Percentiles rank a stretch among this genome's conserved stretches.
These are phyloP conservation scores for Coranthus polyacanthus DNA, from an alignment of 2,797 vertebrate species.

Conservation along the genomic window DNA sequence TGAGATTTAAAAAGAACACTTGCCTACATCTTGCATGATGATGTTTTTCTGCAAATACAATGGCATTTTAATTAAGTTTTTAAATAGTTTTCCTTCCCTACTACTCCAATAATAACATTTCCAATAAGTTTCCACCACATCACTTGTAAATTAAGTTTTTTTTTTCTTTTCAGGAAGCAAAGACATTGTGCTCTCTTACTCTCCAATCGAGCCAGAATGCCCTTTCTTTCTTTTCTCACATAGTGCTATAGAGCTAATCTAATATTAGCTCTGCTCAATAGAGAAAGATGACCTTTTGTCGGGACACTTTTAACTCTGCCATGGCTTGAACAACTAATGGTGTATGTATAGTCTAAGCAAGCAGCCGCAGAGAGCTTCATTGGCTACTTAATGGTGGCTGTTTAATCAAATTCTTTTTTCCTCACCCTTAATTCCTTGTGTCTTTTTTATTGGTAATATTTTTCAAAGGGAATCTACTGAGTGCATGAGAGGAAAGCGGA, in stretches of 20 bases:
- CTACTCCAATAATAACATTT: not conserved
- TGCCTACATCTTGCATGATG: not conserved
- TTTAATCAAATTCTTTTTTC: conserved; percentile 61
- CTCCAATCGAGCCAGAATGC: conserved; percentile 29
- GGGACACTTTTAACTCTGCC: conserved; percentile 63
- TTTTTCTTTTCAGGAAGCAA: not conserved
- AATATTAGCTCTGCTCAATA: conserved; percentile 76
- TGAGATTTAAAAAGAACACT: not conserved
- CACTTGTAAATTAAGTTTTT: conserved; percentile 34
- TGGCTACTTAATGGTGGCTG: conserved; percentile 74
- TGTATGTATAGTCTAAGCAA: conserved; percentile 69
- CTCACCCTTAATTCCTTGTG: conserved; percentile 51
- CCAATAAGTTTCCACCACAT: conserved; percentile 9
- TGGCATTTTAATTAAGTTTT: conserved; percentile 1
- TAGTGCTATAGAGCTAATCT: conserved; percentile 59
- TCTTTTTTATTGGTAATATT: conserved; percentile 57
- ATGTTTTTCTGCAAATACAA: not conserved
- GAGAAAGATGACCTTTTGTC: conserved; percentile 71
- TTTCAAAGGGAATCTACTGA: conserved; percentile 45
- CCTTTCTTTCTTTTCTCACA: conserved; percentile 43
- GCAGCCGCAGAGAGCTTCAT: conserved; percentile 61
- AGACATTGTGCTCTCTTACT: conserved; percentile 40
- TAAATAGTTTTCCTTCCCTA: not conserved
- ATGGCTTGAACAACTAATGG: conserved; percentile 69
- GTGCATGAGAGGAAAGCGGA: conserved; percentile 29